Evolutionary conservation across 2,888 invertebrate species (phyloP).

Genomic region (Tipula unca): DNA sequence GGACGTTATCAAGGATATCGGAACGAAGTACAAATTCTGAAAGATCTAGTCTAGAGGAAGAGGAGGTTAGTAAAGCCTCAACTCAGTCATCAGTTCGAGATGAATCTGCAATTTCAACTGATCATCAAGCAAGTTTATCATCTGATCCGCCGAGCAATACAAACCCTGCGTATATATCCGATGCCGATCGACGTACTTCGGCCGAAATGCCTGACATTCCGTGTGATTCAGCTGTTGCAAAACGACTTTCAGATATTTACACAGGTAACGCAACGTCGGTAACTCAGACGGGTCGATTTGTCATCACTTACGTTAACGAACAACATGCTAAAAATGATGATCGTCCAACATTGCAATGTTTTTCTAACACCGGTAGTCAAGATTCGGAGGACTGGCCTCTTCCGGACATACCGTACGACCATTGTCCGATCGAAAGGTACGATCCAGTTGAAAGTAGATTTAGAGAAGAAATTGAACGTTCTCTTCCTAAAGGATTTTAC

Average conservation of each 20-base stretch:
- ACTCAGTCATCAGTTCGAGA: conserved; percentile 78
- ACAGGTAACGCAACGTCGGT: conserved; percentile 45
- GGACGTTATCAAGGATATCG: conserved; percentile 77
- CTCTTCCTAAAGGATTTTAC: conserved; percentile 40
- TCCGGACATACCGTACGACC: conserved; percentile 56
- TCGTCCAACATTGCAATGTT: conserved; percentile 37
- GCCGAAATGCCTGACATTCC: conserved; percentile 80
- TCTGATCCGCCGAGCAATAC: conserved; percentile 75
- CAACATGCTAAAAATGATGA: conserved; percentile 36
- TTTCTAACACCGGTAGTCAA: conserved; percentile 53
- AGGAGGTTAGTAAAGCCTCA: conserved; percentile 78
- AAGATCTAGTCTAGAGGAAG: conserved; percentile 74
- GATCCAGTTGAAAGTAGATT: conserved; percentile 28
- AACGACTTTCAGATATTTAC: conserved; percentile 50
- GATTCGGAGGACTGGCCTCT: conserved; percentile 70
- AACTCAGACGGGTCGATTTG: conserved; percentile 37
- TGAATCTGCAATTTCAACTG: conserved; percentile 73
- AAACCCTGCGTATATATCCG: conserved; percentile 66
- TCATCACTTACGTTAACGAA: conserved; percentile 41
- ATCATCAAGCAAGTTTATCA: conserved; percentile 76
- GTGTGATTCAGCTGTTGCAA: conserved; percentile 54
- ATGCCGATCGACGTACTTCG: conserved; percentile 68
- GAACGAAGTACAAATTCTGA: conserved; percentile 84
- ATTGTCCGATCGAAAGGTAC: conserved; percentile 32
- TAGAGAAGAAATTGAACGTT: conserved; percentile 39